phyloP scores from a whole-genome alignment of 1,140 invertebrate genomes.

The Drosophila insularis region DNA sequence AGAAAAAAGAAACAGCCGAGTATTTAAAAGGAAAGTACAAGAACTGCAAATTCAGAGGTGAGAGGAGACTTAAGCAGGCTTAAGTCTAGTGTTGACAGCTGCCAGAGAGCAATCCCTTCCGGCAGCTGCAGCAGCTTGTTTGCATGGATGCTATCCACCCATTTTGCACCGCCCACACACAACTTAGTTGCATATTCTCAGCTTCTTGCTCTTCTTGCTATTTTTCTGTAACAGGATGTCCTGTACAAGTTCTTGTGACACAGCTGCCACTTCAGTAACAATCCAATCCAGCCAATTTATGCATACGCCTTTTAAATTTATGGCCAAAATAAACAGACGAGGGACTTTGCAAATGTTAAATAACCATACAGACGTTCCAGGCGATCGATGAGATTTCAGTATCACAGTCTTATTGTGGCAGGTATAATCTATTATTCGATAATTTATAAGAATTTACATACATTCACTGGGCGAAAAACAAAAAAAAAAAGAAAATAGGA shows the following conservation, averaged over 20 bases:
- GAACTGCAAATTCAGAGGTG: too few species aligned
- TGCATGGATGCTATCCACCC: constrained; percentile 3
- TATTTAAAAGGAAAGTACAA: constrained; percentile 1
- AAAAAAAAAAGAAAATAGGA: too few species aligned
- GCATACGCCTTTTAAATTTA: constrained; percentile 54
- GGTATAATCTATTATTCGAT: too few species aligned
- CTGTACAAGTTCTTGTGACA: constrained; percentile 8
- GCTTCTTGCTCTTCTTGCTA: background rate
- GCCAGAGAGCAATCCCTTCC: background rate
- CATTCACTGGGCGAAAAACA: too few species aligned
- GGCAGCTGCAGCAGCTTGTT: constrained; percentile 18
- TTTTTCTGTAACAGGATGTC: constrained; percentile 17
- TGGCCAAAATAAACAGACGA: constrained; percentile 16
- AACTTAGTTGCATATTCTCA: constrained; percentile 1
- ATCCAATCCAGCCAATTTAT: constrained; percentile 26
- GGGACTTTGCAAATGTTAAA: background rate
- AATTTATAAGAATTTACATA: too few species aligned
- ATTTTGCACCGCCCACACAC: background rate
- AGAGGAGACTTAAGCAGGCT: background rate
- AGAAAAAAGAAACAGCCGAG: background rate
- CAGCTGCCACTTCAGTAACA: constrained; percentile 27
- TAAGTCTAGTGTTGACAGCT: constrained; percentile 5
- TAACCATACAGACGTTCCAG: too few species aligned
- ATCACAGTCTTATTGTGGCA: too few species aligned
- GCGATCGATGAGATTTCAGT: too few species aligned